Evolutionary conservation across 2,113 vertebrate genomes (phyloP).

Genomic region (Riparia riparia): DNA sequence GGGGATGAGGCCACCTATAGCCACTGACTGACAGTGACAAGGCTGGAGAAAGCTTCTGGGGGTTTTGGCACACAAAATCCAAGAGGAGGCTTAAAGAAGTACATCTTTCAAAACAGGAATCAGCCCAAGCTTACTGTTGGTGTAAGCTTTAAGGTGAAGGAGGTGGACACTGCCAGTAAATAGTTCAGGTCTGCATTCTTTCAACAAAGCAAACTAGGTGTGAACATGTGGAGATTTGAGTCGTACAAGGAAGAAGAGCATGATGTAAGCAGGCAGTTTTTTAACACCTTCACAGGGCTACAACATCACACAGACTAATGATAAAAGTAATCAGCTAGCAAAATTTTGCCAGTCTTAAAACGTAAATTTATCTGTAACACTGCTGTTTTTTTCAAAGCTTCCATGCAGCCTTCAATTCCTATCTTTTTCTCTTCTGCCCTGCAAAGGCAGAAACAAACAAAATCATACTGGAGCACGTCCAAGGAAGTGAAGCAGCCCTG

Average conservation of each 20-base stretch:
- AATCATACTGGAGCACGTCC: accelerated
- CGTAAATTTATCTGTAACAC: not conserved
- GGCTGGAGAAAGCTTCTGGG: not conserved
- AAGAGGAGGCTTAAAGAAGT: not conserved
- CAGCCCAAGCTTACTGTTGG: not conserved
- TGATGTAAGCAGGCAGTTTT: not conserved
- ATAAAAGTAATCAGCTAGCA: not conserved
- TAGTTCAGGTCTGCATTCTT: not conserved
- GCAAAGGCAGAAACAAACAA: not conserved
- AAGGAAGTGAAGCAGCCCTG: not conserved
- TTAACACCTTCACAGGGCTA: not conserved
- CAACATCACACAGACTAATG: not conserved
- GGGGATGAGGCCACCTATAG: not conserved
- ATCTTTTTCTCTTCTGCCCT: not conserved
- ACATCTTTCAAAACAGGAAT: not conserved
- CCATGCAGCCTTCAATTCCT: not conserved
- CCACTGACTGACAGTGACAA: constrained; percentile 10
- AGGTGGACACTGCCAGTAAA: not conserved
- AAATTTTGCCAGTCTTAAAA: not conserved
- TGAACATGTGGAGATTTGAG: not conserved
- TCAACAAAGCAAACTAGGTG: not conserved
- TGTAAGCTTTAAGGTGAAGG: not conserved
- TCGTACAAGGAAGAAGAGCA: not conserved
- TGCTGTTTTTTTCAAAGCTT: not conserved
- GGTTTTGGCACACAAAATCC: not conserved